Evolutionary conservation across 2,888 invertebrate species (phyloP).

Genomic region (Pyrochroa serraticornis): DNA sequence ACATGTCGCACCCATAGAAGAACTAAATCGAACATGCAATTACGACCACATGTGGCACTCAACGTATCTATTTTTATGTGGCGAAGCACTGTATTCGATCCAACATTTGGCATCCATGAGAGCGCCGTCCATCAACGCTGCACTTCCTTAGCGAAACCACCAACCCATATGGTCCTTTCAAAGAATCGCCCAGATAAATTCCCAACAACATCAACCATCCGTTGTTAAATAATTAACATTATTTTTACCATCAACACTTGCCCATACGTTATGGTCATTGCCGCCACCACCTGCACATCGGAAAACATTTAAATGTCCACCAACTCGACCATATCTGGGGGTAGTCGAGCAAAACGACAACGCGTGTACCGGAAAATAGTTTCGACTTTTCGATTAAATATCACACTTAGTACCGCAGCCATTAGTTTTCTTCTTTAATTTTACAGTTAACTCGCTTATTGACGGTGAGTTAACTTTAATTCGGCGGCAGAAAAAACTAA

Average conservation of each 20-base stretch:
- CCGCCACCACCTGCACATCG: too few relatives aligned
- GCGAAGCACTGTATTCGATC: conserved; percentile 48
- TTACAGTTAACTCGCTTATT: conserved; percentile 8
- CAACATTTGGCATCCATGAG: conserved; percentile 55
- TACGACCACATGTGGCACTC: conserved; percentile 54
- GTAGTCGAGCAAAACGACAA: too few relatives aligned
- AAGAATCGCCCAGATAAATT: conserved; percentile 3
- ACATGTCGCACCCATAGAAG: conserved; percentile 10
- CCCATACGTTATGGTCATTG: too few relatives aligned
- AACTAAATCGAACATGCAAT: conserved; percentile 44
- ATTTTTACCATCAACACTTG: too few relatives aligned
- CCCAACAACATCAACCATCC: neutral
- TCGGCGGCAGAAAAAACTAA: conserved; percentile 2
- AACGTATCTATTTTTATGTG: conserved; percentile 55
- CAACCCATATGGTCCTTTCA: conserved; percentile 30
- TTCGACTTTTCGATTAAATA: too few relatives aligned
- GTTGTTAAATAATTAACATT: too few relatives aligned
- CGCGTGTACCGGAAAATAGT: too few relatives aligned
- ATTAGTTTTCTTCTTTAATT: neutral
- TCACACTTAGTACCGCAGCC: too few relatives aligned
- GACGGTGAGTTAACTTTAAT: neutral
- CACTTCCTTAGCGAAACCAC: conserved; percentile 47
- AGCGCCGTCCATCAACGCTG: conserved; percentile 43
- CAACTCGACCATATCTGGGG: too few relatives aligned
- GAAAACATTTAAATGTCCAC: too few relatives aligned